phyloP scores from a whole-genome alignment of 2,888 invertebrate genomes.

The Troilus luridus region DNA sequence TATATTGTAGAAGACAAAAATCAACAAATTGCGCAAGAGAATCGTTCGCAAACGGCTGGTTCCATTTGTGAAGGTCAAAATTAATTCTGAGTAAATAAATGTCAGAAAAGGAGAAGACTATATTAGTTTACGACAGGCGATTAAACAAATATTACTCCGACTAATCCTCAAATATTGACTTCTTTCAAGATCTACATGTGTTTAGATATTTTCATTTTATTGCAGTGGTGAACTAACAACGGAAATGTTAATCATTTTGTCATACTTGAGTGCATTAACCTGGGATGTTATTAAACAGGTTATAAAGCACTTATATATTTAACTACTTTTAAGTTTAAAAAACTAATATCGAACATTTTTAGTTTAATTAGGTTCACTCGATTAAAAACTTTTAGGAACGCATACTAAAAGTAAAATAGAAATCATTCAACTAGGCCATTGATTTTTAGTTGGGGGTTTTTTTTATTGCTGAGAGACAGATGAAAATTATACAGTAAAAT shows the following conservation, averaged over 20 bases:
- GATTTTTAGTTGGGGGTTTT: no score
- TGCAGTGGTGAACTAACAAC: neutral
- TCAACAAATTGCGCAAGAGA: no score
- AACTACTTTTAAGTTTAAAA: no score
- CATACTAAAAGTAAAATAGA: no score
- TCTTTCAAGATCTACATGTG: neutral
- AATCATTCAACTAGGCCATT: no score
- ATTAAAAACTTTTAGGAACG: no score
- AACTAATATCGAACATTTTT: no score
- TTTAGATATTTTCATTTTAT: neutral
- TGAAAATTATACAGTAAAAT: no score
- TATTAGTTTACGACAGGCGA: neutral
- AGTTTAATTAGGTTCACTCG: no score
- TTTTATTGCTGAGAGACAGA: no score
- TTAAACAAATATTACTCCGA: neutral
- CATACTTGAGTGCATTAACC: neutral
- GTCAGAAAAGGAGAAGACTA: neutral
- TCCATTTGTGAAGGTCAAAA: neutral
- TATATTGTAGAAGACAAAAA: no score
- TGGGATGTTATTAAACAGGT: neutral
- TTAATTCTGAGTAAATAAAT: neutral
- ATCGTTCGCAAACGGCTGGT: neutral
- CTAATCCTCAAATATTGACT: slow-evolving; percentile 9
- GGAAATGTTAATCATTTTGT: neutral
- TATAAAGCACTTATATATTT: neutral